phyloP scores from a whole-genome alignment of 53 echinoderm and acorn worm species.

The Luidia sarsii region DNA sequence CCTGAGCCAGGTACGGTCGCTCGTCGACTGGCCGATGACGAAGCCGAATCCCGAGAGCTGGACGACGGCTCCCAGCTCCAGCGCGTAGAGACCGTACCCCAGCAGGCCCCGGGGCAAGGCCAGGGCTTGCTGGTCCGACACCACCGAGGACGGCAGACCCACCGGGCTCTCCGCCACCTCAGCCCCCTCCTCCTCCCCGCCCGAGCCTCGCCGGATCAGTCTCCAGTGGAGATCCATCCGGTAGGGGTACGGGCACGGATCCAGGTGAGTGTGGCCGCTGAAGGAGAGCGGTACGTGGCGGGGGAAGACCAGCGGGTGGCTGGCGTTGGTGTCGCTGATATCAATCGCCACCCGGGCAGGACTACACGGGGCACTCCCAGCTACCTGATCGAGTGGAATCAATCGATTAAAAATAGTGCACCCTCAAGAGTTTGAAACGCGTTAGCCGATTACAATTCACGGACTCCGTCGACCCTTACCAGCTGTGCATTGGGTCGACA shows the following conservation, averaged over 20 bases:
- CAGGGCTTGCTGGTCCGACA: constrained; percentile 13
- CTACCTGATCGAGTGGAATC: no score
- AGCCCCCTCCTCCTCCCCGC: neutral
- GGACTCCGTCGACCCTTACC: no score
- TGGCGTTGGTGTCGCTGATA: constrained; percentile 12
- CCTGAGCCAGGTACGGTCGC: constrained; percentile 51
- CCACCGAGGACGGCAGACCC: constrained; percentile 2
- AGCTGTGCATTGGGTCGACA: no score
- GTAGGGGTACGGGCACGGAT: neutral
- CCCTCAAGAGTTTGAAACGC: no score
- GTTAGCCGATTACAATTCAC: no score
- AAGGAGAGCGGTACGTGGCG: constrained; percentile 11
- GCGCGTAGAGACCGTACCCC: constrained; percentile 23
- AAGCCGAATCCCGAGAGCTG: neutral
- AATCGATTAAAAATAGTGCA: no score
- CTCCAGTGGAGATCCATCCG: constrained; percentile 6
- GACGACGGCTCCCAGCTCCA: constrained; percentile 31
- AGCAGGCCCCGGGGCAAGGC: constrained; percentile 13
- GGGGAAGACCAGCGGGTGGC: constrained; percentile 5
- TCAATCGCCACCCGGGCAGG: constrained; percentile 7
- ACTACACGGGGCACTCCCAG: no score
- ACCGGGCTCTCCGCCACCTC: neutral
- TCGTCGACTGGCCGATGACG: neutral
- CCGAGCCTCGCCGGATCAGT: neutral
- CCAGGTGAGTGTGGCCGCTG: neutral